Evolutionary conservation across 2,888 invertebrate genomes (phyloP).

Genomic region (Schrankia costaestrigalis): DNA sequence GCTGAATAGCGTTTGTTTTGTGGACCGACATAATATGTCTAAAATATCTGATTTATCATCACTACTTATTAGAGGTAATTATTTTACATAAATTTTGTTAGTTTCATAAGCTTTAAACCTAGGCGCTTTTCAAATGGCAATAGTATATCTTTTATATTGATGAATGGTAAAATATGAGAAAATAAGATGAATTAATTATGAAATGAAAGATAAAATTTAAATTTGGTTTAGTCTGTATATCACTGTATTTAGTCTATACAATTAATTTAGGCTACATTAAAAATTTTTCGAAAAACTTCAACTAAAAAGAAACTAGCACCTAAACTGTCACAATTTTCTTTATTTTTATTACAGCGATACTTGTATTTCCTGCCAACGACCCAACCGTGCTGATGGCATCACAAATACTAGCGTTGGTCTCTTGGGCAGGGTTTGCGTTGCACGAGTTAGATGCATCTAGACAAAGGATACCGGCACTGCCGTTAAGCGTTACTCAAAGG

Average conservation of each 20-base stretch:
- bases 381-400: slow-evolving; percentile 54
- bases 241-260: too few relatives aligned
- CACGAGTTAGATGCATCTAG: slow-evolving; percentile 59
- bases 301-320: too few relatives aligned
- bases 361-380: slow-evolving; percentile 70
- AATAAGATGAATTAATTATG: too few relatives aligned
- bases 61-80: slow-evolving; percentile 58
- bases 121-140: too few relatives aligned
- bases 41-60: slow-evolving; percentile 60
- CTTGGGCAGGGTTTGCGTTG: slow-evolving; percentile 66
- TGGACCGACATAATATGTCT: slow-evolving; percentile 53
- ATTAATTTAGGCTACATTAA: too few relatives aligned
- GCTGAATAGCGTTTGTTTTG: slow-evolving; percentile 65
- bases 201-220: too few relatives aligned
- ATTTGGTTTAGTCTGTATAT: too few relatives aligned
- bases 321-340: too few relatives aligned
- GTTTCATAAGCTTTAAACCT: too few relatives aligned
- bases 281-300: too few relatives aligned
- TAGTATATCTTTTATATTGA: too few relatives aligned
- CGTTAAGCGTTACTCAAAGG: slow-evolving; percentile 48
- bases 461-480: slow-evolving; percentile 60
- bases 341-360: slow-evolving; percentile 50
- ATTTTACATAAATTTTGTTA: slow-evolving; percentile 2
- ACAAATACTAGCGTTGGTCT: slow-evolving; percentile 56
- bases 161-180: too few relatives aligned